A percentile compares a stretch with the other conserved stretches of the same genome.
Conservation (phyloP, 2,113 vertebrate genomes). For the Tinamus guttatus region DNA sequence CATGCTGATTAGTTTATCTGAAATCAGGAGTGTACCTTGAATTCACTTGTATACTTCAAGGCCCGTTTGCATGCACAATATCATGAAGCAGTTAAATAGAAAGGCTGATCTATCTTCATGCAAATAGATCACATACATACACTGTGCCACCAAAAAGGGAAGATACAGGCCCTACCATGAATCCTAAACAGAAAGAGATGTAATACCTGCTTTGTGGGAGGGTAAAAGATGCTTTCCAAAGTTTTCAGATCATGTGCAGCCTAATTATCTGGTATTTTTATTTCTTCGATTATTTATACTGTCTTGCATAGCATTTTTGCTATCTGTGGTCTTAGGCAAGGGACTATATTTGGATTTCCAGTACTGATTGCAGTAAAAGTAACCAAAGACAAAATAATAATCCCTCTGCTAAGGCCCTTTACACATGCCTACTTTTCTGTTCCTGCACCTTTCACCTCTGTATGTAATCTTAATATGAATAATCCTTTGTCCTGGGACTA, state of each 20-base stretch:
- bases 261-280: background rate
- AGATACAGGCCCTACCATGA: background rate
- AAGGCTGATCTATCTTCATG: background rate
- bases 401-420: background rate
- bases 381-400: background rate
- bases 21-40: background rate
- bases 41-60: background rate
- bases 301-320: background rate
- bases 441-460: background rate
- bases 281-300: background rate
- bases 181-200: background rate
- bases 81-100: background rate
- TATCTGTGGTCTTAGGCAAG: background rate
- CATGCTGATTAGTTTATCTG: fast-evolving
- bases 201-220: background rate
- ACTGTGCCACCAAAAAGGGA: background rate
- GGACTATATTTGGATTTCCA: background rate
- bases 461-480: background rate
- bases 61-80: background rate
- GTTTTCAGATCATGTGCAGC: background rate
- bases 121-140: background rate
- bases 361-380: background rate
- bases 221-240: background rate
- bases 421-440: fast-evolving
- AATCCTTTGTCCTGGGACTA: background rate